Conservation (phyloP, 2,113 vertebrate genomes). For the Malaclemys terrapin region DNA sequence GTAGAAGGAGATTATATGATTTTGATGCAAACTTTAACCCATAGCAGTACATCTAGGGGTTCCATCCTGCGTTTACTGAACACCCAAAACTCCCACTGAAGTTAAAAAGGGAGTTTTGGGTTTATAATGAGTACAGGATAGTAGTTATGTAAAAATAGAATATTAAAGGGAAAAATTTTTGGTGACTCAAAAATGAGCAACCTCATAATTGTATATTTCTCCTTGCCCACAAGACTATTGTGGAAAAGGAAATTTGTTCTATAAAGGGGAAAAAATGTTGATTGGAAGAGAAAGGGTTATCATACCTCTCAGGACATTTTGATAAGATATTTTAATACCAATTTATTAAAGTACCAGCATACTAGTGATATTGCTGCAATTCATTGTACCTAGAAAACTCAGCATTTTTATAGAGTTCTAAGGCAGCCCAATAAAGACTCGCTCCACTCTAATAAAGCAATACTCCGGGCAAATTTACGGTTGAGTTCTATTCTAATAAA, state of each 20-base stretch:
- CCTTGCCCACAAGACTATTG: slow-evolving; percentile 55
- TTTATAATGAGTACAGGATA: slow-evolving; percentile 19
- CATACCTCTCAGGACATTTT: slow-evolving; percentile 84
- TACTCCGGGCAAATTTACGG: slow-evolving; percentile 89
- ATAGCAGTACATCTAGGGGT: background rate
- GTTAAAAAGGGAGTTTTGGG: background rate
- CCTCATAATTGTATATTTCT: slow-evolving; percentile 41
- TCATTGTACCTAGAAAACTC: slow-evolving; percentile 89
- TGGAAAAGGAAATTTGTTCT: slow-evolving; percentile 69
- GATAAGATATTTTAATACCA: slow-evolving; percentile 91
- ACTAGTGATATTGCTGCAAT: slow-evolving; percentile 87
- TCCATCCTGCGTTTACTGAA: background rate
- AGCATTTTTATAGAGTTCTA: slow-evolving; percentile 89
- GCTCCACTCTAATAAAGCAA: slow-evolving; percentile 90
- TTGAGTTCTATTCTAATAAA: slow-evolving; percentile 93
- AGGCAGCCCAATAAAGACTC: slow-evolving; percentile 89
- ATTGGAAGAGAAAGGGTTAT: slow-evolving; percentile 85
- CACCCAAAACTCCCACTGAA: background rate
- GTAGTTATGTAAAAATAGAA: slow-evolving; percentile 59
- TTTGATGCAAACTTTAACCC: background rate
- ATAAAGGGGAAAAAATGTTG: slow-evolving; percentile 35
- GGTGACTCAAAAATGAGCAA: slow-evolving; percentile 70
- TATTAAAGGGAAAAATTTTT: slow-evolving; percentile 63
- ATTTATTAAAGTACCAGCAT: slow-evolving; percentile 89
- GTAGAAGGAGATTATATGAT: background rate